Conservation (phyloP, 2,113 vertebrate species). For the Xyliphius kryptos region DNA sequence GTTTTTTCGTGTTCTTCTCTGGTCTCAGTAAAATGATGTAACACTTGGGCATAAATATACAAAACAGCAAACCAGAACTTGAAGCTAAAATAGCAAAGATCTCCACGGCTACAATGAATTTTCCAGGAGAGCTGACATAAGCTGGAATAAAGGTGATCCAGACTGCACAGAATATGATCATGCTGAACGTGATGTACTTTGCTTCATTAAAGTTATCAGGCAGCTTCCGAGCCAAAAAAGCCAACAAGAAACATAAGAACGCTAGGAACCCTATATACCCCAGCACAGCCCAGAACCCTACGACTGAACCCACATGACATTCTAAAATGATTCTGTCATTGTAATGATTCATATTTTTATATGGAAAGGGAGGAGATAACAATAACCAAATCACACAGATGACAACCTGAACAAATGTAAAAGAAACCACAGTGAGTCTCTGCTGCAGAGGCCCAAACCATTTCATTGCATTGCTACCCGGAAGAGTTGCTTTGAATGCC, state of each 20-base stretch:
- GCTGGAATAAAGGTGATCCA: constrained; percentile 67
- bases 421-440: constrained; percentile 54
- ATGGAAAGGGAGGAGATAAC: constrained; percentile 57
- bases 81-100: constrained; percentile 68
- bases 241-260: constrained; percentile 57
- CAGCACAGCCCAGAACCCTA: constrained; percentile 63
- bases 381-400: constrained; percentile 61
- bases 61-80: constrained; percentile 62
- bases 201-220: constrained; percentile 65
- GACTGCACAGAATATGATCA: constrained; percentile 64
- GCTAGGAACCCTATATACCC: constrained; percentile 62
- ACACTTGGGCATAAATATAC: constrained; percentile 66
- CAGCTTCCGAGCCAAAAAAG: constrained; percentile 59
- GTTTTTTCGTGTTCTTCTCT: constrained; percentile 63
- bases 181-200: constrained; percentile 64
- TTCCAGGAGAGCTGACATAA: constrained; percentile 65
- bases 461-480: constrained; percentile 58
- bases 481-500: constrained; percentile 60
- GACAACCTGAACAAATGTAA: constrained; percentile 58
- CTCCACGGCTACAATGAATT: constrained; percentile 65
- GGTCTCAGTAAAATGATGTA: constrained; percentile 64
- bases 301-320: constrained; percentile 56
- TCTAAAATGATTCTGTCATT: constrained; percentile 60
- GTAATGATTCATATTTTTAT: constrained; percentile 55
- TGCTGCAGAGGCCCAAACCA: constrained; percentile 64